These are phyloP conservation scores for Diplodus sargus DNA, from an alignment of 2,797 vertebrate species.

Conservation along the genomic window DNA sequence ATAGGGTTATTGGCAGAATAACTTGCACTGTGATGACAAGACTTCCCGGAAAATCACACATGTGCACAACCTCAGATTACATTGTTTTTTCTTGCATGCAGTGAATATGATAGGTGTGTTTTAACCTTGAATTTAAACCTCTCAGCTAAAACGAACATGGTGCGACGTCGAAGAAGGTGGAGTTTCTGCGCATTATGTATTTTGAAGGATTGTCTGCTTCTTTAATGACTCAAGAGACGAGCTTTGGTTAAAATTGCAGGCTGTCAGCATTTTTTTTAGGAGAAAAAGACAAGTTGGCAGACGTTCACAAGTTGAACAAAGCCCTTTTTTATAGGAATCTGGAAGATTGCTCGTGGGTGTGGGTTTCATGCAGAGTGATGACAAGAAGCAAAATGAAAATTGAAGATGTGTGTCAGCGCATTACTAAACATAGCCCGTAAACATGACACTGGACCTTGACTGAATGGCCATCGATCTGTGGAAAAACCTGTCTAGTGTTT, in stretches of 20 bases:
- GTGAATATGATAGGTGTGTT: background rate
- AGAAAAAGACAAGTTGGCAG: conserved; percentile 17
- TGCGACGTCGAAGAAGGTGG: background rate
- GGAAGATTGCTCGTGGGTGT: conserved; percentile 27
- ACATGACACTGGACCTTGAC: conserved; percentile 46
- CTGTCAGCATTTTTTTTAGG: conserved; percentile 39
- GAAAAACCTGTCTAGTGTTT: conserved; percentile 48
- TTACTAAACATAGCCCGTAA: conserved; percentile 25
- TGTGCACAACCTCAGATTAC: background rate
- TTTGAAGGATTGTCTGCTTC: conserved; percentile 10
- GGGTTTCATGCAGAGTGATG: conserved; percentile 25
- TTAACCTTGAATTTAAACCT: background rate
- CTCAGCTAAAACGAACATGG: background rate
- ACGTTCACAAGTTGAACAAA: conserved; percentile 6
- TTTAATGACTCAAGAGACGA: conserved; percentile 13
- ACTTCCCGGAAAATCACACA: background rate
- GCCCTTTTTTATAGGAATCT: conserved; percentile 6
- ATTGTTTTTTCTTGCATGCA: background rate
- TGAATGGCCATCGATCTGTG: conserved; percentile 39
- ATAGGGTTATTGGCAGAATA: background rate
- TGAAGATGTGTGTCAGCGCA: conserved; percentile 23
- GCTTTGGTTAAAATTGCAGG: conserved; percentile 32
- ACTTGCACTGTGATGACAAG: background rate
- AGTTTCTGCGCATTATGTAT: conserved; percentile 10
- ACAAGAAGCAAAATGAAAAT: conserved; percentile 33